Evolutionary conservation across 1,140 invertebrate species (phyloP).

Genomic region (Pachypeltis micranthus): DNA sequence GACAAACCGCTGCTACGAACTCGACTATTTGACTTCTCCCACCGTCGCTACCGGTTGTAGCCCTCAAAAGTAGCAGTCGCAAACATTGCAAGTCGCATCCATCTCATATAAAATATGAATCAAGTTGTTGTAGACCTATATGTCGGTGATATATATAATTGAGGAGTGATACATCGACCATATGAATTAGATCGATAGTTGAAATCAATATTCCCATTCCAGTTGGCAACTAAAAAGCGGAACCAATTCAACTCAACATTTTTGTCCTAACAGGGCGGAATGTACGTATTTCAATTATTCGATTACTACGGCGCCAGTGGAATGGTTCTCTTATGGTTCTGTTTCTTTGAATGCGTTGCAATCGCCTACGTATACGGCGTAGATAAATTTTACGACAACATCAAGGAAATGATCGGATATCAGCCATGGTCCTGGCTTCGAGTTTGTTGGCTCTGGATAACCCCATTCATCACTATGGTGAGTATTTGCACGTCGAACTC

Average conservation of each 20-base stretch:
- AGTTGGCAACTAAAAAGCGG: background rate
- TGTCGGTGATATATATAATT: too few relatives aligned
- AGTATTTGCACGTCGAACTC: too few relatives aligned
- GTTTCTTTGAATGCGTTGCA: slow-evolving; percentile 51
- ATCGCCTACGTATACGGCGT: slow-evolving; percentile 54
- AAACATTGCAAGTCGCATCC: too few relatives aligned
- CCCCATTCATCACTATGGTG: slow-evolving; percentile 48
- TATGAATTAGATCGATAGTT: too few relatives aligned
- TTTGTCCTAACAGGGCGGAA: slow-evolving; percentile 63
- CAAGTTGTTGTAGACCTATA: too few relatives aligned
- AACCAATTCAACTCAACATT: slow-evolving; percentile 1
- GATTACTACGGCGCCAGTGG: slow-evolving; percentile 79
- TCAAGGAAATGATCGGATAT: slow-evolving; percentile 52
- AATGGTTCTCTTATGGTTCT: slow-evolving; percentile 52
- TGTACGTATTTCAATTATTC: slow-evolving; percentile 80
- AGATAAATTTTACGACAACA: slow-evolving; percentile 45
- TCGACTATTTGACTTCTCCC: too few relatives aligned
- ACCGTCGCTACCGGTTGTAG: too few relatives aligned
- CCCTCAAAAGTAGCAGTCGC: too few relatives aligned
- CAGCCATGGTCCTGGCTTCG: slow-evolving; percentile 36
- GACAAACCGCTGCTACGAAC: too few relatives aligned
- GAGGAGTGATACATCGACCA: too few relatives aligned
- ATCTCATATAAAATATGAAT: too few relatives aligned
- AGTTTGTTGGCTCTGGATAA: slow-evolving; percentile 47
- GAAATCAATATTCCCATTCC: too few relatives aligned